These are phyloP conservation scores for Ecdyonurus torrentis DNA, from an alignment of 2,888 invertebrate species.

Conservation along the genomic window DNA sequence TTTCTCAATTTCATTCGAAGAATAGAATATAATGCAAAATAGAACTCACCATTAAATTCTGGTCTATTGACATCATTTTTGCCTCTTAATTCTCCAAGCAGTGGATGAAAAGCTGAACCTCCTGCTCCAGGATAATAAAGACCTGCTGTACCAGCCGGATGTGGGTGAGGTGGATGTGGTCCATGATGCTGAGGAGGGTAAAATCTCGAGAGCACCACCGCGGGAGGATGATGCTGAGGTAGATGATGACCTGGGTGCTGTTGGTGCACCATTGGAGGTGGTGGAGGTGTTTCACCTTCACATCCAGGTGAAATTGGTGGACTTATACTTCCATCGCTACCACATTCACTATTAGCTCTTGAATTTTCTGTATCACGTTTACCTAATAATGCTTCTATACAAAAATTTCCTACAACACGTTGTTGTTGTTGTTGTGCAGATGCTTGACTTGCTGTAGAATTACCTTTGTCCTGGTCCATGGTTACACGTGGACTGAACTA, in stretches of 20 bases:
- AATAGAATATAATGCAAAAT: too few relatives aligned
- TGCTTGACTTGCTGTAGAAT: too few relatives aligned
- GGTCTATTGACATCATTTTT: background rate
- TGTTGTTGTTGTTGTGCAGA: background rate
- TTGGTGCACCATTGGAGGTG: background rate
- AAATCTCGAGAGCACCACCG: conserved; percentile 1
- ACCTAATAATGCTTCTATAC: background rate
- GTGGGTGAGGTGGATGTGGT: background rate
- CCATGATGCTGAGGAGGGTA: background rate
- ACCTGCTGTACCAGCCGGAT: background rate
- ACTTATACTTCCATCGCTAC: background rate
- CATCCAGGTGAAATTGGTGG: background rate
- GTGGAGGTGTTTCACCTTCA: background rate
- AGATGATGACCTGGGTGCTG: background rate
- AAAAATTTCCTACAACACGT: background rate
- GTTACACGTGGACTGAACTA: background rate
- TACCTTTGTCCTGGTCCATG: background rate
- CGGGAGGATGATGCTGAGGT: background rate
- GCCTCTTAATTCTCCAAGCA: background rate
- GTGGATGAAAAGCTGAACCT: conserved; percentile 1
- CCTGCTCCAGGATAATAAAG: background rate
- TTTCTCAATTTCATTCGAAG: too few relatives aligned
- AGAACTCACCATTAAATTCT: background rate
- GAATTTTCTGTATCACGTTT: background rate
- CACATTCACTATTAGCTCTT: background rate